Evolutionary conservation across 2,113 vertebrate species (phyloP), one percentile per base, ranked within the genome.

Genomic region (Porphyrio hochstetteri): DNA sequence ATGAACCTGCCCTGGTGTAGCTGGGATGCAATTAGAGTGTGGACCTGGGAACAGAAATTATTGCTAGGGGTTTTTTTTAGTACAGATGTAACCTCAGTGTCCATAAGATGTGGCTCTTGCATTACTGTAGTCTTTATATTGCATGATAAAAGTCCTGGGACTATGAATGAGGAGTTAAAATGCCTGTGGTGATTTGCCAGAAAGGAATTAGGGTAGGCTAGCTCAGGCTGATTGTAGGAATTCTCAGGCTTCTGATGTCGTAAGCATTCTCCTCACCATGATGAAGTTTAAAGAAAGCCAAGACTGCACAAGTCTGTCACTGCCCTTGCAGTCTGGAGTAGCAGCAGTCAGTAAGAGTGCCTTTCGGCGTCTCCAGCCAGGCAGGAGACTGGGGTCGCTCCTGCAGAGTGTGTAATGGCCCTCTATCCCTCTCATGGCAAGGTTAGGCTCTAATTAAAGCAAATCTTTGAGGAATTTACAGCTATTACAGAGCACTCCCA

Each of bases 21-120:
- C 42, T 52, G 28, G 35, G 16, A 4, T 69, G n/a, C 10, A 48
- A 2, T 33, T 60, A 38, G 48, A 23, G 7, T 80, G 50, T 33
- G 72, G 44, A 76, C 68, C 20, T 48, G 57, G 31, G 33, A 86
- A 36, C 18, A 36, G 59, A 67, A 63, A 56, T 8, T 64, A 14
- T 15, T 50, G 50, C 16, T 67, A 18, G 42, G 42, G 42, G 42
- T 25, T 27, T 7, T 50, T 7, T 74, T 40, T 28, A 46, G 28
- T 50, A 11, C 1, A 42, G 10, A 35, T 59, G 29, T 55, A 83
- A 80, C 4, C 2, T 2, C 36, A 86, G 52, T 42, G 79, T 90
- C 91, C 88, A 38, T 70, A 64, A 86, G 92, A 46, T 80, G 80
- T 88, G 86, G 88, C 91, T 94, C 92, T 95, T 79, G 80, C 61